A percentile compares a stretch with the other conserved stretches of the same genome.
Conservation (phyloP, 2,888 invertebrate species). For the Torymus aiolomorphi region DNA sequence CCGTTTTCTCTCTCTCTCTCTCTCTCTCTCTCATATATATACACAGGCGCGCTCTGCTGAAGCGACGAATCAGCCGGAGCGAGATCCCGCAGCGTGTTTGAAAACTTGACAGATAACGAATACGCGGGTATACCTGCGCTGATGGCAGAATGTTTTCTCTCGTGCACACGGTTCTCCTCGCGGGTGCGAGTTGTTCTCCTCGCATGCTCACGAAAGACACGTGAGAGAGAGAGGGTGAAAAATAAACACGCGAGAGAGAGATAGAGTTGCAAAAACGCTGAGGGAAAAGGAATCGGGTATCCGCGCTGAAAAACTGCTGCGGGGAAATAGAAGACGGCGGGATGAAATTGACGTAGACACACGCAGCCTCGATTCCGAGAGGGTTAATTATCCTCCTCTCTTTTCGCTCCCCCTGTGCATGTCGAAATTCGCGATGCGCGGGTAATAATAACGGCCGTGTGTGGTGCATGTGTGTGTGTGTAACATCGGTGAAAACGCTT, state of each 20-base stretch:
- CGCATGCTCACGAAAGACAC: neutral
- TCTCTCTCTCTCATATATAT: too few relatives aligned
- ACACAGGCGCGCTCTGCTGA: neutral
- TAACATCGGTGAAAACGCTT: constrained; percentile 11
- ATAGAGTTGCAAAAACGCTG: neutral
- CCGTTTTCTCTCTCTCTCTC: too few relatives aligned
- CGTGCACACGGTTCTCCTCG: too few relatives aligned
- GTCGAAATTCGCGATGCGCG: too few relatives aligned
- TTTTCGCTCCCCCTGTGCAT: too few relatives aligned
- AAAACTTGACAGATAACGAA: constrained; percentile 47
- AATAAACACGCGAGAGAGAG: constrained; percentile 20
- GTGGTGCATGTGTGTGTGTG: too few relatives aligned
- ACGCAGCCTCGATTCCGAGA: too few relatives aligned
- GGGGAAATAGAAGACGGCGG: too few relatives aligned
- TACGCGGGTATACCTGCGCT: constrained; percentile 30
- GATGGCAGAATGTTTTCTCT: constrained; percentile 40
- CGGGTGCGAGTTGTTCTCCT: neutral
- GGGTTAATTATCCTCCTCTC: too few relatives aligned
- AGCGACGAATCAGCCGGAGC: constrained; percentile 18
- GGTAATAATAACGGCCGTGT: neutral
- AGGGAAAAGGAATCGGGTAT: neutral
- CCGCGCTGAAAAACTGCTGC: too few relatives aligned
- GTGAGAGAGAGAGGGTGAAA: neutral
- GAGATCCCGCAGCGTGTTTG: constrained; percentile 43
- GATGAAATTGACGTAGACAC: too few relatives aligned